phyloP scores from a whole-genome alignment of 2,113 vertebrate genomes.

The Gnathonemus echidnorhynchus region DNA sequence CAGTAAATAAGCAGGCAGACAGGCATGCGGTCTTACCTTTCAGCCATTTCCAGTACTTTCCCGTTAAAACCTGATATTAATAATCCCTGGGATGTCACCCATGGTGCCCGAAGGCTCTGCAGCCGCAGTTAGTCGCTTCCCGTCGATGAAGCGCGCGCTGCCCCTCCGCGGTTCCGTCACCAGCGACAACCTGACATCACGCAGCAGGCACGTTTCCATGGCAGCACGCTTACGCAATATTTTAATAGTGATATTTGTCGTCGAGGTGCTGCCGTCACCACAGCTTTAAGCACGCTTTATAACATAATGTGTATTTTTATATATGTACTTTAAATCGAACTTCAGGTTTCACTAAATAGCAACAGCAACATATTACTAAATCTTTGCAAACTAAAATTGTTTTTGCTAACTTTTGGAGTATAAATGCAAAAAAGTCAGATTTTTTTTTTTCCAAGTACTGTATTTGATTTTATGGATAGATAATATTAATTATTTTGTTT shows the following conservation, averaged over 20 bases:
- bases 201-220: conserved; percentile 31
- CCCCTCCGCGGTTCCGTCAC: conserved; percentile 42
- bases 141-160: conserved; percentile 33
- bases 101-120: conserved; percentile 31
- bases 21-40: conserved; percentile 30
- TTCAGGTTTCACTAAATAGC: not conserved
- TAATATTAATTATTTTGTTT: not conserved
- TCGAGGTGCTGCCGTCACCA: not conserved
- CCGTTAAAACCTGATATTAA: conserved; percentile 31
- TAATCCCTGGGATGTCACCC: conserved; percentile 39
- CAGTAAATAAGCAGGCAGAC: not conserved
- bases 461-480: not conserved
- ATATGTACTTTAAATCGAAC: not conserved
- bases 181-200: conserved; percentile 46
- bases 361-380: not conserved
- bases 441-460: not conserved
- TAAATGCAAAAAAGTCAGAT: not conserved
- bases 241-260: not conserved
- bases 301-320: not conserved
- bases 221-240: conserved; percentile 25
- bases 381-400: not conserved
- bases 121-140: conserved; percentile 29
- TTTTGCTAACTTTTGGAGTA: not conserved
- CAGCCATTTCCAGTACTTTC: conserved; percentile 30
- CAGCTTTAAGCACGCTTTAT: not conserved